Evolutionary conservation across 2,888 invertebrate genomes (phyloP).

Genomic region (Eupithecia exiguata): DNA sequence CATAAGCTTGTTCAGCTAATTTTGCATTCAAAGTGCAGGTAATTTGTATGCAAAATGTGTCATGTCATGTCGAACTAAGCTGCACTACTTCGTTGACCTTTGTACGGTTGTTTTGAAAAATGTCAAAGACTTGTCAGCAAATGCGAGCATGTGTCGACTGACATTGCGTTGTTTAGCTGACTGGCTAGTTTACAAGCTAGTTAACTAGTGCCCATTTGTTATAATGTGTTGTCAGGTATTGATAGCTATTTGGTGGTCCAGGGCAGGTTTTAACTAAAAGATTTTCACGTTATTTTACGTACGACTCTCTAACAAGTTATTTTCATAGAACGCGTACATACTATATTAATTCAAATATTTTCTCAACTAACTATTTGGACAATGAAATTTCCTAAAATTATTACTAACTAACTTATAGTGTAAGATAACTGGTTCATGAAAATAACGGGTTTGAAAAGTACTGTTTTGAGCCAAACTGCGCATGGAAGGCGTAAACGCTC

Average conservation of each 20-base stretch:
- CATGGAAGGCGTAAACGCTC: too few species aligned
- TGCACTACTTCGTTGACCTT: slow-evolving; percentile 7
- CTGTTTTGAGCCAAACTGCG: too few species aligned
- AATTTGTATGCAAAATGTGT: slow-evolving; percentile 6
- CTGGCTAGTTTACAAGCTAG: background rate
- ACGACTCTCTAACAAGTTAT: too few species aligned
- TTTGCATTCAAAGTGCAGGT: background rate
- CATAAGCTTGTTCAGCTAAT: background rate
- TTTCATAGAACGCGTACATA: too few species aligned
- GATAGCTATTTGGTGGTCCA: background rate
- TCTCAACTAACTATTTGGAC: too few species aligned
- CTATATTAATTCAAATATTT: too few species aligned
- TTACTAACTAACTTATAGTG: too few species aligned
- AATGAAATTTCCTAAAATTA: too few species aligned
- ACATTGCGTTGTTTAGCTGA: slow-evolving; percentile 8
- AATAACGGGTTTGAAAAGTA: too few species aligned
- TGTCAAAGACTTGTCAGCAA: slow-evolving; percentile 7
- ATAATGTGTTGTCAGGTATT: background rate
- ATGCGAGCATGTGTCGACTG: slow-evolving; percentile 1
- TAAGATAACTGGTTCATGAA: too few species aligned
- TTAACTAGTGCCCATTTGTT: background rate
- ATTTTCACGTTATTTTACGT: background rate
- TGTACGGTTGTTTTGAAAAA: slow-evolving; percentile 19
- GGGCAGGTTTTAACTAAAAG: background rate
- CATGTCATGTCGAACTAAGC: background rate